A percentile compares a stretch with the other conserved stretches of the same genome.
phyloP scores from a whole-genome alignment of 1,140 invertebrate species.

The Pantala flavescens region DNA sequence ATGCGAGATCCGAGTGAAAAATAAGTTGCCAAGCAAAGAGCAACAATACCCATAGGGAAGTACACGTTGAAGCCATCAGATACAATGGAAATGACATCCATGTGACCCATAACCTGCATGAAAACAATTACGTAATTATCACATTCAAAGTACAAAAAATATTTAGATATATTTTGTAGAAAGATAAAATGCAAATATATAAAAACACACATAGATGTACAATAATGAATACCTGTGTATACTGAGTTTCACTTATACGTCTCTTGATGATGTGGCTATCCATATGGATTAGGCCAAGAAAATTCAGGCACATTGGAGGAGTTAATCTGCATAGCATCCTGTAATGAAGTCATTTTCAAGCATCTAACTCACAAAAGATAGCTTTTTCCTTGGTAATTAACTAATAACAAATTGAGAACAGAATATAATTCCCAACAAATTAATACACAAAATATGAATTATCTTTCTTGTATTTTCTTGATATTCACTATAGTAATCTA shows the following conservation, averaged over 20 bases:
- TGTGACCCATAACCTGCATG: conserved; percentile 94
- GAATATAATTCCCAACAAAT: background rate
- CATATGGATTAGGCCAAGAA: conserved; percentile 94
- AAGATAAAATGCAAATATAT: conserved; percentile 17
- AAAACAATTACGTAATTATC: conserved; percentile 23
- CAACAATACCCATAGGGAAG: conserved; percentile 92
- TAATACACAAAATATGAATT: too few species aligned
- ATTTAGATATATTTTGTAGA: background rate
- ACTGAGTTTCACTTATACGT: conserved; percentile 69
- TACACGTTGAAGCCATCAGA: conserved; percentile 98
- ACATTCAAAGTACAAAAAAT: background rate
- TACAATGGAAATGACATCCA: conserved; percentile 96
- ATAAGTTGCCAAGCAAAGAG: conserved; percentile 90
- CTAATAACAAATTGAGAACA: conserved; percentile 10
- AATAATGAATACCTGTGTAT: conserved; percentile 57
- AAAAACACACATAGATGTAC: background rate
- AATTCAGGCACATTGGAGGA: conserved; percentile 96
- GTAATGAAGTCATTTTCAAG: conserved; percentile 18
- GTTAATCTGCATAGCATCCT: conserved; percentile 90
- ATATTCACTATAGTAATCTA: too few species aligned
- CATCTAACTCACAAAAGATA: conserved; percentile 10
- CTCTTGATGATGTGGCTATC: conserved; percentile 91
- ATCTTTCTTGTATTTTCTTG: too few species aligned
- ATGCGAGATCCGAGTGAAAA: conserved; percentile 86
- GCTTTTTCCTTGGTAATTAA: background rate